Percentiles rank a stretch among this genome's conserved stretches.
Conservation (phyloP, 2,888 invertebrate genomes). For the Lysandra coridon region DNA sequence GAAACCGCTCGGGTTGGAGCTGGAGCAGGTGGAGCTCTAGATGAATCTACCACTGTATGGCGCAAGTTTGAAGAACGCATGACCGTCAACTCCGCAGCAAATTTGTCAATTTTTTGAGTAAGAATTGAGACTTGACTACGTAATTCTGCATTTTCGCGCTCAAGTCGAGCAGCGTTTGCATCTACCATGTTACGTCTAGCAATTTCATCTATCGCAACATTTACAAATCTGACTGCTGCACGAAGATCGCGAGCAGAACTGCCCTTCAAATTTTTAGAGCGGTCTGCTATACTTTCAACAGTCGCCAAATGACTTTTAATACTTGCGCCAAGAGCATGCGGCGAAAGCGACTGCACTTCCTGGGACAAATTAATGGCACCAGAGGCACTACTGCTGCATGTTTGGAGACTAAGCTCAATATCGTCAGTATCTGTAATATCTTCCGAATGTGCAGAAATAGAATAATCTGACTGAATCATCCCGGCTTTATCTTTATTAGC, state of each 20-base stretch:
- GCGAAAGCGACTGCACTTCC: neutral
- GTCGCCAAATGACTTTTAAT: neutral
- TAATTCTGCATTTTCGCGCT: neutral
- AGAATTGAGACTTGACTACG: neutral
- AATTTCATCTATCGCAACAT: too few species aligned
- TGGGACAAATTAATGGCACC: too few species aligned
- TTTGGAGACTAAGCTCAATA: too few species aligned
- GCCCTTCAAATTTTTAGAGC: too few species aligned
- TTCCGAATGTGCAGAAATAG: neutral
- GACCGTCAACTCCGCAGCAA: neutral
- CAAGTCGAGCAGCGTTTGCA: neutral
- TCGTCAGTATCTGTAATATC: neutral
- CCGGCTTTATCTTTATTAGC: too few species aligned
- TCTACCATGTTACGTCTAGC: too few species aligned
- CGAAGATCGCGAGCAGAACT: too few species aligned
- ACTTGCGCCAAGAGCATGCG: neutral
- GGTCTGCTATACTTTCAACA: neutral
- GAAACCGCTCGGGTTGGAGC: neutral
- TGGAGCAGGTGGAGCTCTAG: neutral
- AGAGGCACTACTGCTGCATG: too few species aligned
- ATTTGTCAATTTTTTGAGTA: slow-evolving; percentile 4
- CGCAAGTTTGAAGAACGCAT: neutral
- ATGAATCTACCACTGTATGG: neutral
- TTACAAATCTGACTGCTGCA: too few species aligned
- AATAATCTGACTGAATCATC: too few species aligned